Base-by-base conservation (phyloP, 2,113 vertebrate genomes). In the Plecotus auritus region DNA sequence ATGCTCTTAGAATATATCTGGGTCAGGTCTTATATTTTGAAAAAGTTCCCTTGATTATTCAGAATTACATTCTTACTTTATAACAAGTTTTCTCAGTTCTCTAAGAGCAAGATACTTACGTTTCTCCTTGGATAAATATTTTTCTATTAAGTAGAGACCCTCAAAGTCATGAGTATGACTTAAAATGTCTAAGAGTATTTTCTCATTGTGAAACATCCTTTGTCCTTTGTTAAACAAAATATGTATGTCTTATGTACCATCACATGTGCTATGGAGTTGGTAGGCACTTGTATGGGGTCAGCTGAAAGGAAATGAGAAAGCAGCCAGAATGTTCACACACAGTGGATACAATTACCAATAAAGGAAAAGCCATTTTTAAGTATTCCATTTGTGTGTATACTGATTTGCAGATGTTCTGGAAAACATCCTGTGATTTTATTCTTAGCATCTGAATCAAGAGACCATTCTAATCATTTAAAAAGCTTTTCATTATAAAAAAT, bases 351-450 rank as follows among this genome's bases (percentile, higher is more conserved):
- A 94, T 96, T 93, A 93, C 83, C 95, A 86, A 94, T 96, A 97
- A 16, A 69, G 22, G 88, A 96, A 97, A 91, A 96, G 37, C 49
- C 95, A 77, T 94, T 97, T 97, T 93, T 97, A 93, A 98, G 83
- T 88, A 97, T 97, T 98, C 89, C 95, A 85, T 90, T 97, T 86
- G 4, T 85, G 83, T 96, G 93, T 97, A 95, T 42, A 47, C 69
- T 95, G 88, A 45, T 97, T 95, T 98, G 97, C 98, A 98, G 97
- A 98, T 98, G 95, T 97, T 97, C 96, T 97, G 93, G 83, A 93
- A 97, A 98, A 94, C 64, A 96, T 80, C 64, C 2, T 20, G 40
- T 69, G 89, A 82, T 95, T 98, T 96, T 88, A 82, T 85, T 97
- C 97, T 90, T 95, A 96, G 96, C 13, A 61, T 94, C 83, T 92